Evolutionary conservation across 2,797 vertebrate genomes (phyloP), one percentile per base, ranked within the genome.

Genomic region (Clarias laeviceps): DNA sequence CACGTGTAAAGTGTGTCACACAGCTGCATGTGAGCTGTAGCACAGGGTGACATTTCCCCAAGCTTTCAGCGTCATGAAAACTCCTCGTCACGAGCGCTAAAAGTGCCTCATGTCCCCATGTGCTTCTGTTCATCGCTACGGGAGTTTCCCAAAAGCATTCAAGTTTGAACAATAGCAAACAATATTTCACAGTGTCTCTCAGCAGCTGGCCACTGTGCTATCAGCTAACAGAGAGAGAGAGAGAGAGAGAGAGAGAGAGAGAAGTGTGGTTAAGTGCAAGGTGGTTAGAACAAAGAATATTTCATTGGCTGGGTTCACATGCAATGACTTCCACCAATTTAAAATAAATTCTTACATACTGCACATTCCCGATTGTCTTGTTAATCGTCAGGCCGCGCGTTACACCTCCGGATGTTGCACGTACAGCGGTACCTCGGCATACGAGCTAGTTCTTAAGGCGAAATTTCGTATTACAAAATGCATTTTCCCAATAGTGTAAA

Each of bases 151-250:
- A 89, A 86, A 87, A 87, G 90, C 88, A 91, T 90, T 91, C 89
- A 92, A 90, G 87, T 92, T 90, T 89, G 85, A 92, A 85, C 88
- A 82, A 88, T 86, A 90, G 90, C 83, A 84, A 87, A 90, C 89
- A 45, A 87, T 88, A 59, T 90, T 86, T 80, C 82, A 86, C 79
- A 59, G 84, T 54, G 81, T 87, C 73, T 81, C 79, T 82, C 85
- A 34, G 24, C 84, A 84, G 45, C 76, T 83, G 69, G 74, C 74
- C 37, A 45, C 80, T 78, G 78, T 27, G 81, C 65, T 74, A 83
- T 61, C 56, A 59, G 29, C 54, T 57, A 61, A 27, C 77, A 64
- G 0, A 78, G 11, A 77, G 7, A 59, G 18, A 6, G 3, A 73
- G 17, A 56, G 40, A 69, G 87, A 82, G 70, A 59, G 88, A 86